Percentiles rank a stretch among this genome's conserved stretches.
These are phyloP conservation scores for Trissoscelio sp. DNA, from an alignment of 2,888 invertebrate species.

Conservation along the genomic window DNA sequence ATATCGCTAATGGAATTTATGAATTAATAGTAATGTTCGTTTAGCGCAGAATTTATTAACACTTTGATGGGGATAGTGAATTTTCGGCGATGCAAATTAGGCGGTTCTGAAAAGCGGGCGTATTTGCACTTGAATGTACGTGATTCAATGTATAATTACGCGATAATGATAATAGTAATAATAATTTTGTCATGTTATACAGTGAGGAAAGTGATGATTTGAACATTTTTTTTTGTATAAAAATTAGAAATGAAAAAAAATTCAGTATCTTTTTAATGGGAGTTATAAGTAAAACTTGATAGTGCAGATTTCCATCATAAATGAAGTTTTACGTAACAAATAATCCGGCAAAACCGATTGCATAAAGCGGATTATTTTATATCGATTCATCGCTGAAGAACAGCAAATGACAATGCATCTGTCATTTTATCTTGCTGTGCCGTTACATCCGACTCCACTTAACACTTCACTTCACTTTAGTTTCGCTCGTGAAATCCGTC, in stretches of 20 bases:
- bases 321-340: slow-evolving; percentile 11
- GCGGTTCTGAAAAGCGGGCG: background rate
- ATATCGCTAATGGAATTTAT: slow-evolving; percentile 42
- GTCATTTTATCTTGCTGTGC: slow-evolving; percentile 10
- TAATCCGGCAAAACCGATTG: slow-evolving; percentile 6
- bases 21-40: slow-evolving; percentile 32
- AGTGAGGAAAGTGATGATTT: too few relatives aligned
- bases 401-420: slow-evolving; percentile 14
- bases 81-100: slow-evolving; percentile 32
- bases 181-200: background rate
- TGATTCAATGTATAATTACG: background rate
- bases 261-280: too few relatives aligned
- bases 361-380: slow-evolving; percentile 22
- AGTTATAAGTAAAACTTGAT: too few relatives aligned
- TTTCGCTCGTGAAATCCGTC: background rate
- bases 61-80: slow-evolving; percentile 3
- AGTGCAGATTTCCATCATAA: background rate
- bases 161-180: background rate
- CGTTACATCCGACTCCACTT: slow-evolving; percentile 10
- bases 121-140: slow-evolving; percentile 1
- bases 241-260: too few relatives aligned
- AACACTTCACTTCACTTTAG: slow-evolving; percentile 7
- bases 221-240: too few relatives aligned
- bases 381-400: slow-evolving; percentile 6
- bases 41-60: slow-evolving; percentile 27